Base-by-base conservation (phyloP, 2,797 vertebrate species). In the Phoeniculus purpureus region DNA sequence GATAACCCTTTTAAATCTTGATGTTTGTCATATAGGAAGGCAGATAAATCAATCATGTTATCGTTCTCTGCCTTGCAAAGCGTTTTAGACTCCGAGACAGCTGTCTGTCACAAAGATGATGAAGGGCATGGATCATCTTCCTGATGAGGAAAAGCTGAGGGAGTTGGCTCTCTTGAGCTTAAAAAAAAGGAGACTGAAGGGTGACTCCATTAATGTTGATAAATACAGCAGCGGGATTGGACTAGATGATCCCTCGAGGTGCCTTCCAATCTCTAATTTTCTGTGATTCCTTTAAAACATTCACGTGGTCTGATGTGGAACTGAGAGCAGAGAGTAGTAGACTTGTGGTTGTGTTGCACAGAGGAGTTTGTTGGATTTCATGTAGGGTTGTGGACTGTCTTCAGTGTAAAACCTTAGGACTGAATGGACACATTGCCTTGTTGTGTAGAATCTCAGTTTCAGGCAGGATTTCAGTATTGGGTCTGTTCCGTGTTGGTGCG, bases 1-100 rank as follows among this genome's bases (percentile, higher is more conserved):
- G 83, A 70, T 64, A 87, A 73, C 29, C 40, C 7, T 66, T 66
- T 90, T 51, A 92, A 93, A 71, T 92, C 21, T 17, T 73, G 17
- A 1, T 77, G 77, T 79, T 89, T 71, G 11, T 78, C 88, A 74
- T 51, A 23, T 47, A 51, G n/a, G 23, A 74, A 45, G 21, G 34
- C 54, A 26, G 31, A 74, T 92, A 70, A 89, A 47, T 70, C 58
- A 60, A 84, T 54, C n/a, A 32, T 40, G 64, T 71, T 79, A 87
- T 1, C 15, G 10, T 62, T 77, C 61, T 84, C 26, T 84, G 29
- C 52, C 67, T 86, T 92, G 85, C 84, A 91, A 93, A 94, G 71
- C 80, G 50, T 61, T 91, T 94, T 68, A 55, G 58, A 58, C 34
- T 45, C 93, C 47, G 51, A 64, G 85, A 82, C 67, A 88, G 64